Conservation (phyloP, 2,113 vertebrate species). For the Canis aureus region DNA sequence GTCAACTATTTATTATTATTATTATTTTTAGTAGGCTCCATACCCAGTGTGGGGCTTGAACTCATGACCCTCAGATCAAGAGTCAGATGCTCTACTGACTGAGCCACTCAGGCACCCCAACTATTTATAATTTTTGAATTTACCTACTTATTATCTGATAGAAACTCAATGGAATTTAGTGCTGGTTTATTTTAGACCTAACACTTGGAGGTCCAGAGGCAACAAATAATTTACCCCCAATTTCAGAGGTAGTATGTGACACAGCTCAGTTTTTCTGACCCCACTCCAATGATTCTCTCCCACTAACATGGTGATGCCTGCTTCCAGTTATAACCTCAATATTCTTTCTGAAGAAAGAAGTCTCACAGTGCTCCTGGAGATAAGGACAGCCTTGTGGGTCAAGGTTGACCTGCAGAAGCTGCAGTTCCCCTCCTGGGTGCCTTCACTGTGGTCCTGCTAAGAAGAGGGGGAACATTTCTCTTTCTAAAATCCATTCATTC, state of each 20-base stretch:
- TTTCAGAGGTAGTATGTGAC: not conserved
- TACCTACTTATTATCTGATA: not conserved
- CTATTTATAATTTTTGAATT: constrained; percentile 42
- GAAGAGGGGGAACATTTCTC: not conserved
- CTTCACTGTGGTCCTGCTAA: not conserved
- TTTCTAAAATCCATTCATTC: not conserved
- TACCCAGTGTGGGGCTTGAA: not conserved
- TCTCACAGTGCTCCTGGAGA: not conserved
- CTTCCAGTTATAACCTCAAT: not conserved
- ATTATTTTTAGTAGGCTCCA: not conserved
- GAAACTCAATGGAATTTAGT: constrained; percentile 28
- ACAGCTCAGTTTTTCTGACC: not conserved
- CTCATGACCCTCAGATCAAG: not conserved
- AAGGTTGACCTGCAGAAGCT: not conserved
- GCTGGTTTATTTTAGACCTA: not conserved
- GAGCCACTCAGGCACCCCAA: not conserved
- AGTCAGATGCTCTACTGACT: not conserved
- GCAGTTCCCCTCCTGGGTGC: not conserved
- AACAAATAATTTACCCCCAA: not conserved
- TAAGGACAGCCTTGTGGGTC: accelerated
- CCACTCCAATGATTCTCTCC: not conserved
- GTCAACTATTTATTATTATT: constrained; percentile 37
- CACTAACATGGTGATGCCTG: too few species aligned
- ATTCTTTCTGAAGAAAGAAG: not conserved
- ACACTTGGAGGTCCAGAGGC: not conserved